Evolutionary conservation across 1,140 invertebrate genomes (phyloP).

Genomic region (Linepithema humile): DNA sequence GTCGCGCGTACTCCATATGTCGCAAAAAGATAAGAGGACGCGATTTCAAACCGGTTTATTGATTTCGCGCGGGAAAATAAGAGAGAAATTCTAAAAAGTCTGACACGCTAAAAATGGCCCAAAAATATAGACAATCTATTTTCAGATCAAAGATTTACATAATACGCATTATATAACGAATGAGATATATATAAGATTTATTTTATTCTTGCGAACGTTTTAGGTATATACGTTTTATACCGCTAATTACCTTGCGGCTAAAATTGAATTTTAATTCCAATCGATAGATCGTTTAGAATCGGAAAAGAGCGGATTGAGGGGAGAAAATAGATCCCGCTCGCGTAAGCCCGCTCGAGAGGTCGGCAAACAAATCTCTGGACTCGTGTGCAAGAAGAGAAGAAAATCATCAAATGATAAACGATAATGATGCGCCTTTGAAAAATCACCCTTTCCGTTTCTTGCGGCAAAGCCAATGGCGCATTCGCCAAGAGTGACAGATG

Average conservation of each 20-base stretch:
- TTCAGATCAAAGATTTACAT: neutral
- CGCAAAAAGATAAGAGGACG: neutral
- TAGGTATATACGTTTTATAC: neutral
- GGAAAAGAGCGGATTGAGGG: neutral
- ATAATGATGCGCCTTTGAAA: conserved; percentile 51
- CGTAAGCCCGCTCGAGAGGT: conserved; percentile 8
- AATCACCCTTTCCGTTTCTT: conserved; percentile 49
- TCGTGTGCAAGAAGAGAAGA: conserved; percentile 17
- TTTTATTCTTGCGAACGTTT: neutral
- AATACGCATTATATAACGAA: neutral
- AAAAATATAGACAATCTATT: neutral
- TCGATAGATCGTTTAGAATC: neutral
- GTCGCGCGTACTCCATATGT: neutral
- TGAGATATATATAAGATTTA: neutral
- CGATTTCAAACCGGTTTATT: conserved; percentile 5
- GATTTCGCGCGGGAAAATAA: neutral
- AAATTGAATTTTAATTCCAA: neutral
- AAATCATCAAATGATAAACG: conserved; percentile 57
- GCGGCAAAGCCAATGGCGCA: conserved; percentile 47
- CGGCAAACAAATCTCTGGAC: conserved; percentile 26
- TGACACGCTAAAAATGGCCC: neutral
- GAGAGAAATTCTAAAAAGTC: neutral
- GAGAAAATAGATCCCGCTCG: neutral
- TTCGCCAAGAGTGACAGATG: conserved; percentile 53
- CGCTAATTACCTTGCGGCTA: neutral